Percentiles rank a stretch among this genome's conserved stretches.
Evolutionary conservation across 2,113 vertebrate species (phyloP).

Genomic region (Xenus cinereus): DNA sequence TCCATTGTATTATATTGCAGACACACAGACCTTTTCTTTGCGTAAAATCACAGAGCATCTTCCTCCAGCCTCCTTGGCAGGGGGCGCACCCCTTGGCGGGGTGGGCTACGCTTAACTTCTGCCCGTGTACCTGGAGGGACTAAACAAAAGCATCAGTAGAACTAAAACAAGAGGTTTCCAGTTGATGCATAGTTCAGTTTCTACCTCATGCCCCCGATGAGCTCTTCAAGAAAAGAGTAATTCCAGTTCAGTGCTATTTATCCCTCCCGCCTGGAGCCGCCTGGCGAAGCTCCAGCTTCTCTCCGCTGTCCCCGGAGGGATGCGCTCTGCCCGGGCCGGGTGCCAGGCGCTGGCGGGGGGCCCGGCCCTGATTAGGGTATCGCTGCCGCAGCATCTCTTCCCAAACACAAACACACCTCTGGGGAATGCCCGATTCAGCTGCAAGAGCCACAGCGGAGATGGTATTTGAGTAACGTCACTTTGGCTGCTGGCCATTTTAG

Average conservation of each 20-base stretch:
- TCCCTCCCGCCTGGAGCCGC: neutral
- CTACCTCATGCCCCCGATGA: neutral
- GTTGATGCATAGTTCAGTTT: neutral
- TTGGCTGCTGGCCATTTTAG: neutral
- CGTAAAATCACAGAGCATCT: neutral
- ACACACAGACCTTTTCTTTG: neutral
- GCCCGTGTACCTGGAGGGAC: neutral
- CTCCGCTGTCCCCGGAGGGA: neutral
- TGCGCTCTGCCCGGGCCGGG: neutral
- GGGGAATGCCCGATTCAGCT: neutral
- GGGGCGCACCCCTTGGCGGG: neutral
- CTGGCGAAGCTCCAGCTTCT: neutral
- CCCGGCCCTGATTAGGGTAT: neutral
- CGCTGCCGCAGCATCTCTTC: neutral
- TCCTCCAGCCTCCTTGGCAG: neutral
- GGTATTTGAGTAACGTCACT: conserved; percentile 4
- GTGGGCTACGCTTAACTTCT: neutral
- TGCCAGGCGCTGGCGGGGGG: neutral
- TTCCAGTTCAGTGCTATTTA: neutral
- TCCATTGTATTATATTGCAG: fast-evolving
- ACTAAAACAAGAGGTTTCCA: neutral
- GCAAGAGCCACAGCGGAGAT: neutral
- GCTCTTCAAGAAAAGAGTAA: neutral
- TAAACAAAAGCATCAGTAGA: neutral
- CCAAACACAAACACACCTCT: neutral